These are phyloP conservation scores for Caenorhabditis sp. DNA, from an alignment of 2,888 invertebrate genomes.

Conservation along the genomic window DNA sequence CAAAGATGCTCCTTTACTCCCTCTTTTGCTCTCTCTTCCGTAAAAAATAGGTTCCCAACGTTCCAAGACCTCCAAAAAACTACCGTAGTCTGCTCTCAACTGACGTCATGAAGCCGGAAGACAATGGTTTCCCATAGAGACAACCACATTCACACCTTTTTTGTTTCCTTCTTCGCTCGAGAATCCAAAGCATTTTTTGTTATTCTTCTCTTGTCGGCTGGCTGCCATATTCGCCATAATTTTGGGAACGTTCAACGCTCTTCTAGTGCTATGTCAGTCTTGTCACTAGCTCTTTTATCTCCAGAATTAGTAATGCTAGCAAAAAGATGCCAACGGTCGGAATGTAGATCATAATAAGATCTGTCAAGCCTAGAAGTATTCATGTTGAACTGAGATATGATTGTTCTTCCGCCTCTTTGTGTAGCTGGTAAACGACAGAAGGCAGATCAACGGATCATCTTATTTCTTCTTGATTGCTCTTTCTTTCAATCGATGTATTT, in stretches of 20 bases:
- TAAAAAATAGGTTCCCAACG: conserved; percentile 28
- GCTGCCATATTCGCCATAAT: background rate
- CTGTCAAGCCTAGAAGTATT: too few species aligned
- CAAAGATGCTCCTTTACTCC: conserved; percentile 8
- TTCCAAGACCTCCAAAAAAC: background rate
- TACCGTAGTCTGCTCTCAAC: conserved; percentile 34
- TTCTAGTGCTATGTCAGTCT: background rate
- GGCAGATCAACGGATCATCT: too few species aligned
- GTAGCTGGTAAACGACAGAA: too few species aligned
- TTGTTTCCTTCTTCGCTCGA: background rate
- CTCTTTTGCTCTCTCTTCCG: conserved; percentile 1
- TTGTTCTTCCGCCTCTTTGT: too few species aligned
- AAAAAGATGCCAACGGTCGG: too few species aligned
- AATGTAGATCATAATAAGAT: too few species aligned
- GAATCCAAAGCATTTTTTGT: background rate
- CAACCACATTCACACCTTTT: conserved; percentile 23
- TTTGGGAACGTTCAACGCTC: background rate
- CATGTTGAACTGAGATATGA: too few species aligned
- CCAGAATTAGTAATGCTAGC: too few species aligned
- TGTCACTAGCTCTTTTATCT: too few species aligned
- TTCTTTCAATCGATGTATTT: too few species aligned
- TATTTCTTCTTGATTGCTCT: too few species aligned
- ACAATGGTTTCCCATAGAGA: conserved; percentile 36
- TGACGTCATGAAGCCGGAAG: conserved; percentile 28
- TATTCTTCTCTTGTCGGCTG: background rate